Percentiles rank a stretch among this genome's conserved stretches.
phyloP scores from a whole-genome alignment of 2,113 vertebrate genomes.

The Platysternon megacephalum region DNA sequence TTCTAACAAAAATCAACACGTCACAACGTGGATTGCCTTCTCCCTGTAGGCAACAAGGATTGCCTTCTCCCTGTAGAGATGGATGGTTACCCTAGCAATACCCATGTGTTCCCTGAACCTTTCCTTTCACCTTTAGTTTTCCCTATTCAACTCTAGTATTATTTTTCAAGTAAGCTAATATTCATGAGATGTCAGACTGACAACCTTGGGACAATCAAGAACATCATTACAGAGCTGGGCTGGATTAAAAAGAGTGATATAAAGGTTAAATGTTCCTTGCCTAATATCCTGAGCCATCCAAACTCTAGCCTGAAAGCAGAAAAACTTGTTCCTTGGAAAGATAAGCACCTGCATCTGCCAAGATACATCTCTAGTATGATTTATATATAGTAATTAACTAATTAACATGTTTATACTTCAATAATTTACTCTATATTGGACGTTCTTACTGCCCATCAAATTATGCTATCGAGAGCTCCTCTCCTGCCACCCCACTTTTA shows the following conservation, averaged over 20 bases:
- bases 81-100: background rate
- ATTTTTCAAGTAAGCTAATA: background rate
- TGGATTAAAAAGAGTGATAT: background rate
- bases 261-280: background rate
- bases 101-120: background rate
- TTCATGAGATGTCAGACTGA: background rate
- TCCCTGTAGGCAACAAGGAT: background rate
- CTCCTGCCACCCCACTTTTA: background rate
- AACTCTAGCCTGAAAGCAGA: background rate
- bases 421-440: background rate
- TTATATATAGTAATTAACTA: background rate
- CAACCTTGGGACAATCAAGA: background rate
- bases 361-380: background rate
- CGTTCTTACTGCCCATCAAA: background rate
- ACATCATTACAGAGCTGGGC: background rate
- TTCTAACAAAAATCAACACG: background rate
- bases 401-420: background rate
- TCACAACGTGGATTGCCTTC: background rate
- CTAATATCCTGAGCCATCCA: background rate
- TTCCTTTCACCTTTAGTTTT: background rate
- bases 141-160: background rate
- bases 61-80: background rate
- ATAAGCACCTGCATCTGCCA: background rate
- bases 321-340: background rate
- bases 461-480: background rate